Base-by-base conservation (phyloP, 1,140 invertebrate species). In the Tetragnatha versicolor region DNA sequence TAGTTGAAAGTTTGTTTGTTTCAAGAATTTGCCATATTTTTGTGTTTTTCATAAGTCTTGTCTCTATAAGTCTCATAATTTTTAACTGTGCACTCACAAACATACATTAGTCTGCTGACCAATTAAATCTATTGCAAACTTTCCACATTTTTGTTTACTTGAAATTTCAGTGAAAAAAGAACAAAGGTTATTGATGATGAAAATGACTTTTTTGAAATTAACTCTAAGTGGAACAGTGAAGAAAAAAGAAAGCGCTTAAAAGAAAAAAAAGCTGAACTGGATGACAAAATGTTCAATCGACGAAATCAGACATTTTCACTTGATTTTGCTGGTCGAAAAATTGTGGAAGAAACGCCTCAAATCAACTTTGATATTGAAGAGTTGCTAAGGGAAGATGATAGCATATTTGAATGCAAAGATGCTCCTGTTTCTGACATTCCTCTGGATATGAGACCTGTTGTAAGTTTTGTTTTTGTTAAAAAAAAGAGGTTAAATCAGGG, bases 171-270 rank as follows among this genome's bases (percentile, higher is more conserved):
- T 86, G 91, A 93, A 81, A 89, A 90, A 75, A 89, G 94, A 80
- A 98, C 96, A 0, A 91, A 90, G 83, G 94, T 98, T 2, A 97
- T 96, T 79, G 96, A 98, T 85, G 96, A 98, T 85, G 94, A 98
- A 84, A 91, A 91, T 80, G 97, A 98, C 86, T 98, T 98, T 86
- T 98, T 94, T 87, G 90, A 91, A 80, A 87, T 91, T 6, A 91
- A 91, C 84, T 92, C 91, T 12, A 91, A 91, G 25, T 98, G 96
- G 95, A 85, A 96, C 3, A 91, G 88, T 51, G 87, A 91, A 14
- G 85, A 88, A 12, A 91, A 96, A 83, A 88, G 91, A 81, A 87
- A 91, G 73, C 90, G 92, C 81, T 90, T 92, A 22, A 91, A 93
- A 84, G 89, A 91, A 75, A 89, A 92, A 75, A 91, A 94, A 84